Percentiles rank a stretch among this genome's conserved stretches.
phyloP scores from a whole-genome alignment of 2,888 invertebrate genomes.

The Athalia cordata region DNA sequence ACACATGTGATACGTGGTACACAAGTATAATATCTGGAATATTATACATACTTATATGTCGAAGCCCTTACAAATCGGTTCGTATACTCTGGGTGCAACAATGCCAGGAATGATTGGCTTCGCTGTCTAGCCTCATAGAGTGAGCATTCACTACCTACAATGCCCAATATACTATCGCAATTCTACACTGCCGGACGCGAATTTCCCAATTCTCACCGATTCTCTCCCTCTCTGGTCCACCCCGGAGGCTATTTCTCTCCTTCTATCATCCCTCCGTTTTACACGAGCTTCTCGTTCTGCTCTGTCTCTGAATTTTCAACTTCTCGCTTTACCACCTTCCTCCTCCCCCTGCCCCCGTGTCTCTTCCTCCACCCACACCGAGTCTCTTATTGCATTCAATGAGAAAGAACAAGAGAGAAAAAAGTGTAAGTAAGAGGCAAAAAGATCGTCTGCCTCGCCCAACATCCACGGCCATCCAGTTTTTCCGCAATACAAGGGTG shows the following conservation, averaged over 20 bases:
- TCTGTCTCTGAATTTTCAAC: not conserved
- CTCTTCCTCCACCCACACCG: too few relatives aligned
- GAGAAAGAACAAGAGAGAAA: not conserved
- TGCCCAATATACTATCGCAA: conserved; percentile 62
- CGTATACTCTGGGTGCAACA: conserved; percentile 57
- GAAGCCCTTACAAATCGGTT: conserved; percentile 36
- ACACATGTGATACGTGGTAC: not conserved
- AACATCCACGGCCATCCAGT: too few relatives aligned
- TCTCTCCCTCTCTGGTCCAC: conserved; percentile 36
- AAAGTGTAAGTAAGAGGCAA: too few relatives aligned
- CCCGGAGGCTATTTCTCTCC: conserved; percentile 5
- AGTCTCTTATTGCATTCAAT: too few relatives aligned
- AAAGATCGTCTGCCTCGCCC: too few relatives aligned
- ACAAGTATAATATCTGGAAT: not conserved
- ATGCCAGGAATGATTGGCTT: conserved; percentile 68
- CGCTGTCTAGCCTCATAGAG: conserved; percentile 60
- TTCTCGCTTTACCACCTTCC: too few relatives aligned
- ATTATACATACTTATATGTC: conserved; percentile 1
- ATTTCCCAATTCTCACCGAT: conserved; percentile 47
- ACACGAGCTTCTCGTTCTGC: not conserved
- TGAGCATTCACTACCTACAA: conserved; percentile 64
- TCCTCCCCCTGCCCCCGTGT: too few relatives aligned
- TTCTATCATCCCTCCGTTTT: not conserved
- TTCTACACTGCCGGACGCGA: conserved; percentile 55
- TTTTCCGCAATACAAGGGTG: too few relatives aligned